These are phyloP conservation scores for Cottoperca gobio DNA, from an alignment of 2,797 vertebrate genomes.

Conservation along the genomic window DNA sequence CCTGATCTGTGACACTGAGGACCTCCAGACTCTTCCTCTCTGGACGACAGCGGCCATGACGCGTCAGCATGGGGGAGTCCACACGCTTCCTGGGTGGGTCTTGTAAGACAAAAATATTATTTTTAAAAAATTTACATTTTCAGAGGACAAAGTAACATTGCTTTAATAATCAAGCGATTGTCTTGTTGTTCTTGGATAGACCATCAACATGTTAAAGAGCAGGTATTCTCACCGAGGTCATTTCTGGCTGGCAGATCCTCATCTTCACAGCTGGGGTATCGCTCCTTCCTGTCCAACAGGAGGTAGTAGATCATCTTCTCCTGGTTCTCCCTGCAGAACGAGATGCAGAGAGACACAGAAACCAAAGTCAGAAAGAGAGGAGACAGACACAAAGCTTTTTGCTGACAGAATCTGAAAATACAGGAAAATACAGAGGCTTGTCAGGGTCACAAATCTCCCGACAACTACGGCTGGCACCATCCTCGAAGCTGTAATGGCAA, in stretches of 20 bases:
- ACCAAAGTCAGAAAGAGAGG: not conserved
- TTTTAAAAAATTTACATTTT: too few species aligned
- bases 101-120: constrained; percentile 36
- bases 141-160: too few species aligned
- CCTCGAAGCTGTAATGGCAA: not conserved
- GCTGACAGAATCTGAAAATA: not conserved
- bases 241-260: constrained; percentile 92
- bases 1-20: constrained; percentile 92
- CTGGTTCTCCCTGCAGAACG: constrained; percentile 89
- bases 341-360: not conserved
- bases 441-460: not conserved
- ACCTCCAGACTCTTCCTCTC: constrained; percentile 95
- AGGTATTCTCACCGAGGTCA: constrained; percentile 80
- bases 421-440: not conserved
- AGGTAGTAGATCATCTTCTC: constrained; percentile 97
- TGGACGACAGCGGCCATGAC: constrained; percentile 92
- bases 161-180: not conserved
- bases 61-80: constrained; percentile 93
- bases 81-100: constrained; percentile 90
- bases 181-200: not conserved
- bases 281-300: constrained; percentile 93
- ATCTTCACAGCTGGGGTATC: constrained; percentile 94
- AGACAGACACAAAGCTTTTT: not conserved
- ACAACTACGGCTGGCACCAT: not conserved
- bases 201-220: not conserved